Evolutionary conservation across 2,888 invertebrate species (phyloP), one percentile per base, ranked within the genome.

Genomic region (Aethes cnicana): DNA sequence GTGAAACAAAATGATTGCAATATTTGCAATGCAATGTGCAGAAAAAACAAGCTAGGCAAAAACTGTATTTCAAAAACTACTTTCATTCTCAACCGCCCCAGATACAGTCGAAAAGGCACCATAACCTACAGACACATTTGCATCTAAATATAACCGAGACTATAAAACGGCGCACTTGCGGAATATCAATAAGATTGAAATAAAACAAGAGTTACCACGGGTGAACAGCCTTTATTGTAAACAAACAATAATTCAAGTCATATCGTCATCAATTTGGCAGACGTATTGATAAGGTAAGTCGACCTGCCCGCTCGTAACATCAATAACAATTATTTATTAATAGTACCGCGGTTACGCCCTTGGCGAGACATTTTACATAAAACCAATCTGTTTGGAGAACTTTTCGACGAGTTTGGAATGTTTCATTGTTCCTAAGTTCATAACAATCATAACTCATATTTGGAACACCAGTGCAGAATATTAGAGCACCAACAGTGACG

Each of bases 151-250:
- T 52, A 46, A 25, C 18, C 16, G 37, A 17, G 25, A 21, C 33
- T 32, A 52, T 37, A 39, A 42, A 42, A 49, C 37, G 20, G 30
- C 30, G 43, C 52, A 46, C 44, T 39, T 33, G 26, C 43, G 39
- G 52, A 46, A 52, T 52, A 52, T 46, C 39, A 52, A 52, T 52
- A 44, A 30, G 37, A 46, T 52, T 32, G 46, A 52, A 52, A 52
- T 39, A 52, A 52, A 52, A 52, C 44, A 32, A 37, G 25, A 37
- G 30, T 21, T 14, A 25, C 33, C 14, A 9, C 21, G 44, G 44
- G 52, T 44, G 44, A 52, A 52, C 39, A 46, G 44, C 44, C 52
- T 52, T 46, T 52, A 52, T 37, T 52, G 39, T 52, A 52, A 52
- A 52, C 52, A 52, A 52, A 52, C 32, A 52, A 32, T 33, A 37